Conservation (phyloP, 2,797 vertebrate genomes). For the Sebastiscus tertius region DNA sequence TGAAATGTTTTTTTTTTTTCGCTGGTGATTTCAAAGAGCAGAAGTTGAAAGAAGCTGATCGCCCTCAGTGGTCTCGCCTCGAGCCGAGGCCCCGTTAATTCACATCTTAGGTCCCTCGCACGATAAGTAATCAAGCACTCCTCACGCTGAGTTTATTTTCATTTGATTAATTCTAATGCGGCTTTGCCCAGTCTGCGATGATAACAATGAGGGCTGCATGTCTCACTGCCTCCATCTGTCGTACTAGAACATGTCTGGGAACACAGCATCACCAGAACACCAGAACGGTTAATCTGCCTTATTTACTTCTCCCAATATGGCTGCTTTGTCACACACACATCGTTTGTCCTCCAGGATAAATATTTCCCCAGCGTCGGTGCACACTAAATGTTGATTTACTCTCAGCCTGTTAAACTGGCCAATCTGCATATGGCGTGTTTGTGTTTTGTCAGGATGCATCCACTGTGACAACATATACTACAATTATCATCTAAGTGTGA, state of each 20-base stretch:
- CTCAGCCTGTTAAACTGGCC: slow-evolving; percentile 76
- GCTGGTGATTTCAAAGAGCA: not conserved
- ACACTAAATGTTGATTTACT: slow-evolving; percentile 82
- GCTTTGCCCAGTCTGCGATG: slow-evolving; percentile 62
- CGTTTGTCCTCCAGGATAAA: slow-evolving; percentile 81
- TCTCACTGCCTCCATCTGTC: slow-evolving; percentile 84
- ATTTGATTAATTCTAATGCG: slow-evolving; percentile 68
- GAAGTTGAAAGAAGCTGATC: not conserved
- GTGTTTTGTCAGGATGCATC: slow-evolving; percentile 70
- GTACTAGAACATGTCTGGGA: slow-evolving; percentile 74
- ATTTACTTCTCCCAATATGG: slow-evolving; percentile 83
- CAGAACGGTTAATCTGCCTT: slow-evolving; percentile 82
- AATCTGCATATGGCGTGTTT: slow-evolving; percentile 76
- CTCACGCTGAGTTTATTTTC: slow-evolving; percentile 63
- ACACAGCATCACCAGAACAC: slow-evolving; percentile 70
- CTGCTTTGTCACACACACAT: slow-evolving; percentile 77
- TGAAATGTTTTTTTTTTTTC: not conserved
- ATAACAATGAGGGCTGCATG: slow-evolving; percentile 74
- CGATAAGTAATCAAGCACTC: slow-evolving; percentile 43
- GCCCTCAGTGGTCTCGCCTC: slow-evolving; percentile 4
- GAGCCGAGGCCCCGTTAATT: slow-evolving; percentile 6
- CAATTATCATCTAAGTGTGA: slow-evolving; percentile 73
- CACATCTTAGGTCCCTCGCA: slow-evolving; percentile 37
- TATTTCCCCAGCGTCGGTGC: slow-evolving; percentile 73
- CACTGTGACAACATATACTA: slow-evolving; percentile 73